A percentile compares a stretch with the other conserved stretches of the same genome.
Evolutionary conservation across 2,113 vertebrate genomes (phyloP).

Genomic region (Benthochromis sp.): DNA sequence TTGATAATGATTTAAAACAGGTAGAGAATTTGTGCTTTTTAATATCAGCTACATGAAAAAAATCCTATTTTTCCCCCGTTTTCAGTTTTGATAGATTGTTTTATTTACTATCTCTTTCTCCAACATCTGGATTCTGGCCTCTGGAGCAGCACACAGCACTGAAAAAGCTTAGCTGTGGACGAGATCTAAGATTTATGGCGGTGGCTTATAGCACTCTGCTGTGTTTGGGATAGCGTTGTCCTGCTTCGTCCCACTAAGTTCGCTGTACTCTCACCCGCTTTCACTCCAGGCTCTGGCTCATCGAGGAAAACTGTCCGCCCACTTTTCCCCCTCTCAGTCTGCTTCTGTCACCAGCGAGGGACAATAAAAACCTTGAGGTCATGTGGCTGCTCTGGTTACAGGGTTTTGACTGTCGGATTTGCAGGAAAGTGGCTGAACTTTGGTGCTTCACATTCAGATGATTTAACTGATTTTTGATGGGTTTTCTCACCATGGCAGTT

Average conservation of each 20-base stretch:
- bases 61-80: accelerated
- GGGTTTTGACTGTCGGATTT: neutral
- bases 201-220: slow-evolving; percentile 55
- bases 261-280: neutral
- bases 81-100: slow-evolving; percentile 44
- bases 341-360: slow-evolving; percentile 28
- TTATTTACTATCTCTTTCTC: slow-evolving; percentile 45
- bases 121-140: slow-evolving; percentile 69
- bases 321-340: neutral
- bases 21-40: neutral
- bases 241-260: slow-evolving; percentile 33
- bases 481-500: neutral
- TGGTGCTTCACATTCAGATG: neutral
- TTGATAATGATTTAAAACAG: neutral
- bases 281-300: slow-evolving; percentile 18
- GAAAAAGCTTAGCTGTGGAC: slow-evolving; percentile 40
- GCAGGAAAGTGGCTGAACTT: neutral
- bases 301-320: slow-evolving; percentile 3
- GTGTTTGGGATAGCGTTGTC: slow-evolving; percentile 48
- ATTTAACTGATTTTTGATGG: neutral
- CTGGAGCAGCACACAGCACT: slow-evolving; percentile 29
- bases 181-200: slow-evolving; percentile 57
- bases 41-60: neutral
- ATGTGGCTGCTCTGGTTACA: slow-evolving; percentile 28
- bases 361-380: slow-evolving; percentile 7